These are phyloP conservation scores for Anthoptus insignis DNA, from an alignment of 2,888 invertebrate genomes.

Conservation along the genomic window DNA sequence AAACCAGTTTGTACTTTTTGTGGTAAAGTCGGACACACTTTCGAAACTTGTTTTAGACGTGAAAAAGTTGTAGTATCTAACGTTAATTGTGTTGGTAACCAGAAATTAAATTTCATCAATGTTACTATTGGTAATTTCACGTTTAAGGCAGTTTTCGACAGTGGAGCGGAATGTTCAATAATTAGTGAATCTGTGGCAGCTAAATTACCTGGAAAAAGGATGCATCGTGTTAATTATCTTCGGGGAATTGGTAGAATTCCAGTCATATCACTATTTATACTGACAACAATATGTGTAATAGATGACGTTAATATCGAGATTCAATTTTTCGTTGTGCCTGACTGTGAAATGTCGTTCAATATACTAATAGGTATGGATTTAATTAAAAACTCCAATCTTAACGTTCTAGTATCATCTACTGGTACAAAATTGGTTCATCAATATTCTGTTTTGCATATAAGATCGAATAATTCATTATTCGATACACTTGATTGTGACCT, in stretches of 20 bases:
- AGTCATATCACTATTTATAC: conserved; percentile 15
- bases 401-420: conserved; percentile 13
- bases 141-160: conserved; percentile 48
- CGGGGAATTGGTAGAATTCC: conserved; percentile 24
- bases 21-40: conserved; percentile 49
- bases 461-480: conserved; percentile 17
- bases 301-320: conserved; percentile 32
- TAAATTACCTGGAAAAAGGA: conserved; percentile 48
- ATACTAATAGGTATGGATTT: conserved; percentile 40
- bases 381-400: conserved; percentile 20
- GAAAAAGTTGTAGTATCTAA: conserved; percentile 48
- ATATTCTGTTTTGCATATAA: conserved; percentile 20
- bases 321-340: conserved; percentile 25
- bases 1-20: conserved; percentile 49
- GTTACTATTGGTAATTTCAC: conserved; percentile 34
- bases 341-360: conserved; percentile 26
- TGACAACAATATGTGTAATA: conserved; percentile 30
- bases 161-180: conserved; percentile 52
- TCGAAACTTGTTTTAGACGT: conserved; percentile 49
- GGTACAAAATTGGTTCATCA: conserved; percentile 18
- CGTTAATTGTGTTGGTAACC: conserved; percentile 45
- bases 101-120: conserved; percentile 34
- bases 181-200: conserved; percentile 47
- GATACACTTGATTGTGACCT: conserved; percentile 27
- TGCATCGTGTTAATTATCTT: conserved; percentile 40